phyloP scores from a whole-genome alignment of 2,797 vertebrate species.

The Denticeps clupeoides region DNA sequence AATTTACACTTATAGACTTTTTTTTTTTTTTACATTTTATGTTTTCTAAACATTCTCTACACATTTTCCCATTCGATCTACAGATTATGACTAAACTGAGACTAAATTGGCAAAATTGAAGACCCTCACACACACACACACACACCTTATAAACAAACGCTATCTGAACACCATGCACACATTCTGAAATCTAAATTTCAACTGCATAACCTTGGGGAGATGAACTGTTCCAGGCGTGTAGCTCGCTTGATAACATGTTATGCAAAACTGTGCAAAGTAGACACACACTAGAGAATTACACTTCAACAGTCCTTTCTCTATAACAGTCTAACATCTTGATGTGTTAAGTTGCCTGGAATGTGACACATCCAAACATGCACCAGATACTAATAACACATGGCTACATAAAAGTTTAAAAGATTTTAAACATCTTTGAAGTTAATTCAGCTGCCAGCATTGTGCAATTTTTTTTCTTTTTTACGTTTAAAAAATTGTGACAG shows the following conservation, averaged over 20 bases:
- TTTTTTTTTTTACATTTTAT: constrained; percentile 75
- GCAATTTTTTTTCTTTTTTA: constrained; percentile 21
- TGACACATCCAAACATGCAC: constrained; percentile 45
- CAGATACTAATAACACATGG: constrained; percentile 24
- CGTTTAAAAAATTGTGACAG: constrained; percentile 16
- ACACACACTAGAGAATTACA: constrained; percentile 1
- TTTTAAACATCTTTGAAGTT: constrained; percentile 1
- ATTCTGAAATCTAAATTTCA: constrained; percentile 22
- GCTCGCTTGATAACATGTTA: constrained; percentile 23
- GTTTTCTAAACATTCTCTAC: constrained; percentile 51
- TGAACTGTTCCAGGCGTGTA: constrained; percentile 15
- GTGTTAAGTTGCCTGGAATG: constrained; percentile 50
- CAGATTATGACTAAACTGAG: constrained; percentile 38
- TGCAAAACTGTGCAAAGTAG: constrained; percentile 43
- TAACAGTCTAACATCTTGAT: constrained; percentile 35
- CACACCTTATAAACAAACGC: constrained; percentile 36
- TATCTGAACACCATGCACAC: constrained; percentile 26
- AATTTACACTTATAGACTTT: constrained; percentile 59
- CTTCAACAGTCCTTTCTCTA: constrained; percentile 33
- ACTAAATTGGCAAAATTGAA: constrained; percentile 41
- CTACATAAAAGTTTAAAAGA: constrained; percentile 19
- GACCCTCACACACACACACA: constrained; percentile 19
- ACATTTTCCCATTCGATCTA: constrained; percentile 38
- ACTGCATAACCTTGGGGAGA: constrained; percentile 24
- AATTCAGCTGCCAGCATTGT: constrained; percentile 52